These are phyloP conservation scores for Raja brachyura DNA, from an alignment of 2,113 vertebrate species.

Conservation along the genomic window DNA sequence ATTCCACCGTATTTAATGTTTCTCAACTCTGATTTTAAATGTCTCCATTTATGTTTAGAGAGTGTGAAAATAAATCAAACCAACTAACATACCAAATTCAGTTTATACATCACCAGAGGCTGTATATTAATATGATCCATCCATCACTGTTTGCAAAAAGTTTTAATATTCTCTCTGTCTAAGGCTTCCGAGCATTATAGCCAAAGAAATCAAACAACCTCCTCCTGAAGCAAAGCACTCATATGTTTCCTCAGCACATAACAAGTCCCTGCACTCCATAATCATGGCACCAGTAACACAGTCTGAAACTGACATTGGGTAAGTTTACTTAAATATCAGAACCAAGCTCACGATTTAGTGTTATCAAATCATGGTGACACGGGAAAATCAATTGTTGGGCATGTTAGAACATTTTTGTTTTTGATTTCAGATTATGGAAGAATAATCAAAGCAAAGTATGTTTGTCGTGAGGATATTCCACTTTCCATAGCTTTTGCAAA, in stretches of 20 bases:
- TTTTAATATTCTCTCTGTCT: background rate
- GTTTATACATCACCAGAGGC: background rate
- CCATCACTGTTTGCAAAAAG: background rate
- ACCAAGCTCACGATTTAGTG: background rate
- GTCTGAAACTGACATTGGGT: background rate
- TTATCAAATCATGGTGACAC: background rate
- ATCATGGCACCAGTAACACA: background rate
- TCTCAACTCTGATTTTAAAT: too few species aligned
- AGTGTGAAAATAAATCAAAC: background rate
- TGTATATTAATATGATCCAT: background rate
- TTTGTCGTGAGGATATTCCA: background rate
- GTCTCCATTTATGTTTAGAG: background rate
- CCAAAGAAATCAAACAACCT: conserved; percentile 14
- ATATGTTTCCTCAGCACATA: background rate
- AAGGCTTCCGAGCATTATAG: background rate
- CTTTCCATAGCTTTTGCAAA: background rate
- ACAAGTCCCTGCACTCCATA: background rate
- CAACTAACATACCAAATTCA: background rate
- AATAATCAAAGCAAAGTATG: background rate
- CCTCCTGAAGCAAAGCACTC: background rate
- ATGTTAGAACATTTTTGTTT: background rate
- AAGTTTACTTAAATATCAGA: background rate
- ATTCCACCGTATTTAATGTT: too few species aligned
- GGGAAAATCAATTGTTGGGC: background rate
- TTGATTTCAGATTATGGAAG: background rate